phyloP scores from a whole-genome alignment of 2,888 invertebrate species.

The Nineta flava region DNA sequence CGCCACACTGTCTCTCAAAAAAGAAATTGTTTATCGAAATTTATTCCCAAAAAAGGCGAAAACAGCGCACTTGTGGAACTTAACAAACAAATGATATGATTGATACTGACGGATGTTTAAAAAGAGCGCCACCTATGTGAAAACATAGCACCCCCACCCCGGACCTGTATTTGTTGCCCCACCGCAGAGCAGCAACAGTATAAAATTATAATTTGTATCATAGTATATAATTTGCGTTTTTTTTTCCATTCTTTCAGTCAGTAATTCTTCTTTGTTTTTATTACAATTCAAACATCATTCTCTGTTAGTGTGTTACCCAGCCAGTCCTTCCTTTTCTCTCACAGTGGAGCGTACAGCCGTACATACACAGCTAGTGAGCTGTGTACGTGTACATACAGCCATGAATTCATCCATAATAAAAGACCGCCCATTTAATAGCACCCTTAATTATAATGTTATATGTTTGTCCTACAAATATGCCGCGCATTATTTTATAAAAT shows the following conservation, averaged over 20 bases:
- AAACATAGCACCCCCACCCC: slow-evolving; percentile 24
- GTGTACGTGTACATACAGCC: slow-evolving; percentile 23
- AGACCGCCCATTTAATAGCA: slow-evolving; percentile 34
- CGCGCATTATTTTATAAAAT: neutral
- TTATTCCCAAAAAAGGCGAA: no score
- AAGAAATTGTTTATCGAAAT: slow-evolving; percentile 17
- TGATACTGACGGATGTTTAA: slow-evolving; percentile 30
- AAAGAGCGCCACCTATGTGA: slow-evolving; percentile 23
- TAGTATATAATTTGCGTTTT: slow-evolving; percentile 25
- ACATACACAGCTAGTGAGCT: neutral
- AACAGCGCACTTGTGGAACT: slow-evolving; percentile 11
- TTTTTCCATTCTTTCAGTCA: slow-evolving; percentile 4
- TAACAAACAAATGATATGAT: slow-evolving; percentile 29
- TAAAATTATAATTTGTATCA: slow-evolving; percentile 16
- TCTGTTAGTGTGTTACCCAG: slow-evolving; percentile 13
- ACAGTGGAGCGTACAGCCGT: slow-evolving; percentile 11
- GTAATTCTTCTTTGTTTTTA: slow-evolving; percentile 25
- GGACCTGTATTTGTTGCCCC: slow-evolving; percentile 14
- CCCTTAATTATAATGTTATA: slow-evolving; percentile 23
- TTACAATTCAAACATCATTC: slow-evolving; percentile 16
- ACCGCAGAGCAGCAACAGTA: slow-evolving; percentile 25
- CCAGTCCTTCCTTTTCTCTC: slow-evolving; percentile 27
- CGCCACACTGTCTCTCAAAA: slow-evolving; percentile 28
- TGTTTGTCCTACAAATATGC: neutral
- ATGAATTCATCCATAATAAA: slow-evolving; percentile 27